Evolutionary conservation across 2,888 invertebrate genomes (phyloP).

Genomic region (Microdon myrmicae): DNA sequence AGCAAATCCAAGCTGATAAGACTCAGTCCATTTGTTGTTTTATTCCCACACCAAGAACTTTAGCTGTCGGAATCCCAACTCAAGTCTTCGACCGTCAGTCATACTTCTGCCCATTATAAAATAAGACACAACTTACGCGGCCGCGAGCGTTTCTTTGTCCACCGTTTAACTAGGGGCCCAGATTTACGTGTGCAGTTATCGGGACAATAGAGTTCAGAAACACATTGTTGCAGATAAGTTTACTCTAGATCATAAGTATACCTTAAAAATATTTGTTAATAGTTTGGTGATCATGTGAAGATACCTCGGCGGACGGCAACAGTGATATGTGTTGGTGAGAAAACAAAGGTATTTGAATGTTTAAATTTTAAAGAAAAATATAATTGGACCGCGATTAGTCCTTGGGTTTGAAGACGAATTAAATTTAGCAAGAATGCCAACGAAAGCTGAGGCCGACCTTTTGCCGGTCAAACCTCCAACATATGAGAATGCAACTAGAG

Average conservation of each 20-base stretch:
- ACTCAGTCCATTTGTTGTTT: conserved; percentile 1
- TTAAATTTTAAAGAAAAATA: neutral
- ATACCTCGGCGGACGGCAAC: no score
- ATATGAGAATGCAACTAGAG: conserved; percentile 35
- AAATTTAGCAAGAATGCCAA: conserved; percentile 17
- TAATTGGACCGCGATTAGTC: no score
- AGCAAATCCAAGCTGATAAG: conserved; percentile 41
- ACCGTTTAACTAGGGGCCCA: no score
- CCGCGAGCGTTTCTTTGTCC: conserved; percentile 7
- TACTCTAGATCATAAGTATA: no score
- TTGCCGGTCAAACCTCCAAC: conserved; percentile 29
- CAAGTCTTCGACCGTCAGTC: conserved; percentile 32
- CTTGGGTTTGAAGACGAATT: neutral
- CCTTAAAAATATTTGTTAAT: no score
- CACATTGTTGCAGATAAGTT: no score
- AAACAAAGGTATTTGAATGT: conserved; percentile 6
- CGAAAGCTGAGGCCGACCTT: conserved; percentile 21
- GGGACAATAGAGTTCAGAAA: conserved; percentile 19
- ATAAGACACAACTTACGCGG: conserved; percentile 23
- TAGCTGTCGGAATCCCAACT: conserved; percentile 40
- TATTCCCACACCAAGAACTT: conserved; percentile 23
- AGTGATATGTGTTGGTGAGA: no score
- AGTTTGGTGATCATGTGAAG: no score
- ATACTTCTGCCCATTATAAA: conserved; percentile 37
- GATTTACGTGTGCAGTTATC: no score